These are phyloP conservation scores for Galeopterus variegatus DNA, from an alignment of 2,113 vertebrate species.

Conservation along the genomic window DNA sequence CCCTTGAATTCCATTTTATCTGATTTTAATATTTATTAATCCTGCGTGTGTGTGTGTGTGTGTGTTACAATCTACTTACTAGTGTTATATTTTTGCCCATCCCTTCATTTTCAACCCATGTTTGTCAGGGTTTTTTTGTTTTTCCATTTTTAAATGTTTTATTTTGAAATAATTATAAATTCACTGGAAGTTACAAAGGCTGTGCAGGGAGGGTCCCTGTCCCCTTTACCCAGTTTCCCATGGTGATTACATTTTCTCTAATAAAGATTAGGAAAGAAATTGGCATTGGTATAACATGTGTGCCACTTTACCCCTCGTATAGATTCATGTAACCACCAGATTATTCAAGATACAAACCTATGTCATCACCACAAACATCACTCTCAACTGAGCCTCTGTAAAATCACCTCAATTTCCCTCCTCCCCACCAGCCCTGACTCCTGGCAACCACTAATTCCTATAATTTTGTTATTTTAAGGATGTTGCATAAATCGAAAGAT, in stretches of 20 bases:
- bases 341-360: not conserved
- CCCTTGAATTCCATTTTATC: not conserved
- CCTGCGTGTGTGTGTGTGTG: not conserved
- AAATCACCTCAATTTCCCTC: not conserved
- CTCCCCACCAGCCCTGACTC: not conserved
- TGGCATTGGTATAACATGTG: not conserved
- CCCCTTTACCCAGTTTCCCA: not conserved
- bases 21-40: not conserved
- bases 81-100: not conserved
- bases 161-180: constrained; percentile 22
- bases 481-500: not conserved
- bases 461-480: not conserved
- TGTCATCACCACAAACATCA: not conserved
- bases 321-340: not conserved
- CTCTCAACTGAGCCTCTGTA: not conserved
- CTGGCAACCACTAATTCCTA: not conserved
- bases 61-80: not conserved
- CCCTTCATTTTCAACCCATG: not conserved
- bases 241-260: not conserved
- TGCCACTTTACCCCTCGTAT: not conserved
- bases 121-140: not conserved
- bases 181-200: not conserved
- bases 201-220: not conserved
- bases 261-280: not conserved
- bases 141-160: not conserved